Conservation (phyloP, 2,888 invertebrate species). For the Abrostola triplasia region DNA sequence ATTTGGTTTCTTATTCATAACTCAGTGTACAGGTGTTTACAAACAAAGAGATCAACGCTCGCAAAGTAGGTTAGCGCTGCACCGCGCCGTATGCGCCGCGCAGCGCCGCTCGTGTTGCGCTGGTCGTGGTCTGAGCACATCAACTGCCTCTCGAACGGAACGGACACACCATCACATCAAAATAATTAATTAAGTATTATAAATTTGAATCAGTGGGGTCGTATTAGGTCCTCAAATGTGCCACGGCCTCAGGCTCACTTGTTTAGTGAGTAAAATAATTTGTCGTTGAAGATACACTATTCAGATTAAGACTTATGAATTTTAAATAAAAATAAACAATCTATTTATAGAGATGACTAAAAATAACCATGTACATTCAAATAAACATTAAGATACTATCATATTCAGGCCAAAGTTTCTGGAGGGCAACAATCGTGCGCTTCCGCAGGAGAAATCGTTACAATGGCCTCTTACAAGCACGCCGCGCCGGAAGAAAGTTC, state of each 20-base stretch:
- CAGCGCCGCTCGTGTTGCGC: slow-evolving; percentile 77
- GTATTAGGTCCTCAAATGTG: slow-evolving; percentile 6
- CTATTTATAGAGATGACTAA: slow-evolving; percentile 31
- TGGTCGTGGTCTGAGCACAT: slow-evolving; percentile 79
- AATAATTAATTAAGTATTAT: slow-evolving; percentile 30
- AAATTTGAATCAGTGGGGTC: slow-evolving; percentile 19
- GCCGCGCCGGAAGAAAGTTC: slow-evolving; percentile 86
- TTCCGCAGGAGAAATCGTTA: slow-evolving; percentile 81
- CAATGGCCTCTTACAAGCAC: slow-evolving; percentile 77
- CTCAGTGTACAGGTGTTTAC: slow-evolving; percentile 77
- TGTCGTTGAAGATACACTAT: slow-evolving; percentile 13
- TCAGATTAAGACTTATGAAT: slow-evolving; percentile 10
- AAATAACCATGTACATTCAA: slow-evolving; percentile 21
- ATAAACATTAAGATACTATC: slow-evolving; percentile 22
- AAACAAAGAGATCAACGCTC: slow-evolving; percentile 88
- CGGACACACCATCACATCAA: slow-evolving; percentile 26
- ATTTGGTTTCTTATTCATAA: slow-evolving; percentile 47
- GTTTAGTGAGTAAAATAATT: slow-evolving; percentile 7
- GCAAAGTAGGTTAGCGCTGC: slow-evolving; percentile 86
- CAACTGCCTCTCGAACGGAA: slow-evolving; percentile 48
- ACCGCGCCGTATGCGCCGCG: slow-evolving; percentile 68
- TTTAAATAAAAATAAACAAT: slow-evolving; percentile 13
- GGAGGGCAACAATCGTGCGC: slow-evolving; percentile 68
- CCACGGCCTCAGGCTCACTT: slow-evolving; percentile 5
- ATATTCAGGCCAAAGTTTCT: slow-evolving; percentile 60